Evolutionary conservation across 1,140 invertebrate species (phyloP).

Genomic region (Nixonia krombeini): DNA sequence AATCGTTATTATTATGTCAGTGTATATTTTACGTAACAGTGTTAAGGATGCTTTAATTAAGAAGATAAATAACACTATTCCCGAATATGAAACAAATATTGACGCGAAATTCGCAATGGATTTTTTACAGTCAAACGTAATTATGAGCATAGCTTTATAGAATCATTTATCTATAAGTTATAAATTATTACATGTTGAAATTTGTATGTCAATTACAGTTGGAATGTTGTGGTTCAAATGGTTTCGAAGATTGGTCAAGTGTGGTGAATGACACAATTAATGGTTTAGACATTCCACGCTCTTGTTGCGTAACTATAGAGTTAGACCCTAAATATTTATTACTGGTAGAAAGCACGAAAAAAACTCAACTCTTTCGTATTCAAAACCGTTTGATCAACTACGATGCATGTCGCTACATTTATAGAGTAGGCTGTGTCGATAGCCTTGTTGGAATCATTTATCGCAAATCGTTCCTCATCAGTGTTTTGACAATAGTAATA

Average conservation of each 20-base stretch:
- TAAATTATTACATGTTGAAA: too few relatives aligned
- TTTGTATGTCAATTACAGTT: conserved; percentile 34
- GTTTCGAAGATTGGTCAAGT: conserved; percentile 40
- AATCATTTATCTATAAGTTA: too few relatives aligned
- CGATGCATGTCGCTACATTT: conserved; percentile 38
- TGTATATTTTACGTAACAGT: conserved; percentile 30
- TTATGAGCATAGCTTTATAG: too few relatives aligned
- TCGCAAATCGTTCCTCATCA: conserved; percentile 27
- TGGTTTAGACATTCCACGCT: conserved; percentile 35
- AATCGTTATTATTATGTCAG: conserved; percentile 27
- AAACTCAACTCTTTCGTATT: conserved; percentile 13
- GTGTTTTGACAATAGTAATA: conserved; percentile 10
- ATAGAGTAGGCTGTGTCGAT: conserved; percentile 37
- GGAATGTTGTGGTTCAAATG: conserved; percentile 39
- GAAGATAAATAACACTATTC: conserved; percentile 35
- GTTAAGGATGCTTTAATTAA: conserved; percentile 18
- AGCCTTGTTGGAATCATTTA: conserved; percentile 32
- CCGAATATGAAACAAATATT: conserved; percentile 26
- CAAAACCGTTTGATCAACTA: conserved; percentile 27
- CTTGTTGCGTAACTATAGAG: conserved; percentile 37
- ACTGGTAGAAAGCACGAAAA: conserved; percentile 29
- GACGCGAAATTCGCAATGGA: conserved; percentile 45
- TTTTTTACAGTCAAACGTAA: conserved; percentile 34
- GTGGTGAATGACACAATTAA: conserved; percentile 33
- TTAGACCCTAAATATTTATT: conserved; percentile 43